Evolutionary conservation across 2,113 vertebrate genomes (phyloP), one percentile per base, ranked within the genome.

Genomic region (Corythaeola cristata): DNA sequence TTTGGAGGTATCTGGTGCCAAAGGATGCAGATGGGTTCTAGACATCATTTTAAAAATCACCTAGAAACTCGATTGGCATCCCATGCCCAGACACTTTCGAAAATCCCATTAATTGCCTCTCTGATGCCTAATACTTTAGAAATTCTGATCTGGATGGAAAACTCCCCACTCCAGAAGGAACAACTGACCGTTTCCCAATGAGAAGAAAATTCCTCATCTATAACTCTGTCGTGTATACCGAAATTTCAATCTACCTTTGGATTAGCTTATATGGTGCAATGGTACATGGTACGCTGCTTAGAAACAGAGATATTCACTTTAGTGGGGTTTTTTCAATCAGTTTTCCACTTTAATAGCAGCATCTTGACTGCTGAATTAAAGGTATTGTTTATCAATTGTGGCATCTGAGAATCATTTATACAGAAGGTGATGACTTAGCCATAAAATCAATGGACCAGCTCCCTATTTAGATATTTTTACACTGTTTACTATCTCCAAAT

Each of bases 391-490:
- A 55, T 89, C 66, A 93, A 10, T 68, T 80, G 33, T 68, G 85
- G 63, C 53, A 75, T 87, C 66, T 90, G 62, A 87, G 80, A 41
- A 68, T 89, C 14, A 52, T 78, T 95, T 78, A 18, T 88, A 93
- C 11, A n/a, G 14, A 69, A 85, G 74, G 72, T 82, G 81, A 76
- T 79, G 89, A 71, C 55, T 80, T 94, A 90, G 77, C 50, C 62
- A 90, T 91, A 80, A 77, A 97, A 93, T 89, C 86, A 76, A 56
- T 90, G 71, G 82, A 88, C 55, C 77, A 71, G 88, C 71, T 96
- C 68, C 72, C 67, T 69, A 7, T 86, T 95, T 64, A 87, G 78
- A 58, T 91, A 94, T 93, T 69, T 95, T 96, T 83, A 85, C 87
- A 71, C 50, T 88, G 89, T 90, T 95, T 95, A 83, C 80, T 79